Evolutionary conservation across 2,113 vertebrate species (phyloP), one percentile per base, ranked within the genome.

Genomic region (Oncorhynchus gorbuscha): DNA sequence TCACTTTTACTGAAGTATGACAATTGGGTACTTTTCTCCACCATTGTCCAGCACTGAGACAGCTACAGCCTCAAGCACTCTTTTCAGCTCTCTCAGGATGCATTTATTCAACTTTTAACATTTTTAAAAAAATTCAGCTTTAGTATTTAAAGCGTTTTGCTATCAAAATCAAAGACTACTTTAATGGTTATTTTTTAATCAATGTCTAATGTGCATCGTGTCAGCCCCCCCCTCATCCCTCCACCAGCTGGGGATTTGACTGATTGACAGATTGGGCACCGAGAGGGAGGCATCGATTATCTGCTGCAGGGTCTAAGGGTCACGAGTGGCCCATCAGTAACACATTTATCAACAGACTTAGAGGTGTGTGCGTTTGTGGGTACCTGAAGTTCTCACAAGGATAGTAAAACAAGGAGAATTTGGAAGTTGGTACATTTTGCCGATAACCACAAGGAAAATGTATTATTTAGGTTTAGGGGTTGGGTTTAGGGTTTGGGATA

Each of bases 211-310:
- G 65, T 75, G 26, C 48, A 14, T 70, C 32, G 62, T 20, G 75
- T 22, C 66, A 64, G 28, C n/a, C 30, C 4, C 3, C 30, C 5
- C 32, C 59, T n/a, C 32, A 71, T 55, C 69, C 67, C 51, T 24
- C 59, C 69, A 65, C 71, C 75, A 45, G 35, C 0, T 18, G 35
- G 74, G 71, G 28, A 74, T 77, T 76, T 24, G 28, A 24, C 51
- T 90, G 88, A 91, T 76, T 90, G 90, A 83, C 85, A 66, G 79
- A 87, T 79, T 72, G 78, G 71, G 32, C 81, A 74, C 77, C 64
- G 79, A 81, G 65, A 80, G 75, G 69, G 72, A 69, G 76, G 72
- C 70, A 92, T 91, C 71, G 84, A 92, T 90, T 81, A 73, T 71
- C 67, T 80, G 77, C 85, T 84, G 76, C 74, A 69, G 81, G 81